phyloP scores from a whole-genome alignment of 1,140 invertebrate species.

The Drosophila hydei region DNA sequence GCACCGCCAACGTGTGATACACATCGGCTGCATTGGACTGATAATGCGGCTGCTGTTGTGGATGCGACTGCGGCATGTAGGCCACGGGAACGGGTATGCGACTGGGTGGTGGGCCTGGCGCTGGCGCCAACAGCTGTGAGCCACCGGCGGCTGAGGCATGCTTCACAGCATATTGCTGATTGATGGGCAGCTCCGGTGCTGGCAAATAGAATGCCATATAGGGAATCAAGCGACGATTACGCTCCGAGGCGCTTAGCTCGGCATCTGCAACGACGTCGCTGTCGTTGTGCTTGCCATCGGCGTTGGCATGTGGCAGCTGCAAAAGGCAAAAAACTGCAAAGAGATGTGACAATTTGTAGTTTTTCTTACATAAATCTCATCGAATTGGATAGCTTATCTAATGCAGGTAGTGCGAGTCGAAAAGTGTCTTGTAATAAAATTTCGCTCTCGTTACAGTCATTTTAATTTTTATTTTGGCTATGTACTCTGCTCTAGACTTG shows the following conservation, averaged over 20 bases:
- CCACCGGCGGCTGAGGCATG: slow-evolving; percentile 57
- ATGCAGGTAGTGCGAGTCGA: neutral
- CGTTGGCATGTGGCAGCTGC: slow-evolving; percentile 14
- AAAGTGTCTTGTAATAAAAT: too few relatives aligned
- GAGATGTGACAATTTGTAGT: neutral
- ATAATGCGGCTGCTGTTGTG: slow-evolving; percentile 54
- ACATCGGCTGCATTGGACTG: slow-evolving; percentile 67
- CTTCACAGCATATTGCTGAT: slow-evolving; percentile 79
- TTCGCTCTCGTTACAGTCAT: too few relatives aligned
- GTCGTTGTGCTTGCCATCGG: slow-evolving; percentile 33
- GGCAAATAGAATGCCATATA: slow-evolving; percentile 92
- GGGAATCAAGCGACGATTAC: slow-evolving; percentile 90
- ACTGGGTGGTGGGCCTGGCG: slow-evolving; percentile 27
- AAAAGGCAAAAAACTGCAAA: slow-evolving; percentile 39
- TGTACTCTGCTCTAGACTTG: too few relatives aligned
- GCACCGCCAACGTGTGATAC: slow-evolving; percentile 62
- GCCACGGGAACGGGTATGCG: slow-evolving; percentile 71
- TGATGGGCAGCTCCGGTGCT: slow-evolving; percentile 85
- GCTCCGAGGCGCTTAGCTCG: slow-evolving; percentile 79
- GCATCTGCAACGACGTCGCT: slow-evolving; percentile 49
- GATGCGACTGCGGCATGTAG: slow-evolving; percentile 67
- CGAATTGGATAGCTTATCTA: neutral
- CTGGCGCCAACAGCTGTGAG: slow-evolving; percentile 38
- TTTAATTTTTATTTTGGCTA: too few relatives aligned
- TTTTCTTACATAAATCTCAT: neutral